A percentile compares a stretch with the other conserved stretches of the same genome.
These are phyloP conservation scores for Xyrauchen texanus DNA, from an alignment of 2,113 vertebrate species.

Conservation along the genomic window DNA sequence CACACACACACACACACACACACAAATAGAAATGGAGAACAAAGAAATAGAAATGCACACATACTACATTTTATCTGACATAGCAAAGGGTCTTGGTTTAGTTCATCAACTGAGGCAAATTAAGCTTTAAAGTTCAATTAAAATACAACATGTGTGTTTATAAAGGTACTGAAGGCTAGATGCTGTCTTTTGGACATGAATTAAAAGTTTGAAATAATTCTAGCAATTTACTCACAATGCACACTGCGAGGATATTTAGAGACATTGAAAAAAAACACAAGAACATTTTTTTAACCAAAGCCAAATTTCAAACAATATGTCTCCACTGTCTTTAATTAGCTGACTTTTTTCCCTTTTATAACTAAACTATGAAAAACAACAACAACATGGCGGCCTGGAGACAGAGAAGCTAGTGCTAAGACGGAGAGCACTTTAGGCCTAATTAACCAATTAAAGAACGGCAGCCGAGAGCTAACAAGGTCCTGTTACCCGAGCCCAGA, in stretches of 20 bases:
- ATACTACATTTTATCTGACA: conserved; percentile 6
- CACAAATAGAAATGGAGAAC: conserved; percentile 5
- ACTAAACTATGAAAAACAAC: conserved; percentile 62
- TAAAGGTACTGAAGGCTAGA: conserved; percentile 2
- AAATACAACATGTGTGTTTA: neutral
- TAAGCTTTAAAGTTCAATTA: neutral
- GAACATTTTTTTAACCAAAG: conserved; percentile 59
- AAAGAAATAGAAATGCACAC: neutral
- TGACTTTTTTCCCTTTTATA: conserved; percentile 70
- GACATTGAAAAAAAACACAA: no score
- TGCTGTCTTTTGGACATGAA: conserved; percentile 51
- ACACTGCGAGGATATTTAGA: neutral
- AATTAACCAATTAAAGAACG: conserved; percentile 80
- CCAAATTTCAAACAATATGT: conserved; percentile 60
- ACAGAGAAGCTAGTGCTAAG: conserved; percentile 58
- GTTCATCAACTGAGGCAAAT: neutral
- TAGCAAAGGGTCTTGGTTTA: neutral
- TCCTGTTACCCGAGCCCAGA: conserved; percentile 77
- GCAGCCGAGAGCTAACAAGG: conserved; percentile 75
- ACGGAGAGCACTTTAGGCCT: conserved; percentile 77
- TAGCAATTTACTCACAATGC: neutral
- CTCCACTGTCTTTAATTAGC: conserved; percentile 67
- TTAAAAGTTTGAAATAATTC: neutral
- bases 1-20: conserved; percentile 12
- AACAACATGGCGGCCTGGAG: conserved; percentile 63